Evolutionary conservation across 35 echinoderm and acorn worm species (phyloP).

Genomic region (Lytechinus variegatus): DNA sequence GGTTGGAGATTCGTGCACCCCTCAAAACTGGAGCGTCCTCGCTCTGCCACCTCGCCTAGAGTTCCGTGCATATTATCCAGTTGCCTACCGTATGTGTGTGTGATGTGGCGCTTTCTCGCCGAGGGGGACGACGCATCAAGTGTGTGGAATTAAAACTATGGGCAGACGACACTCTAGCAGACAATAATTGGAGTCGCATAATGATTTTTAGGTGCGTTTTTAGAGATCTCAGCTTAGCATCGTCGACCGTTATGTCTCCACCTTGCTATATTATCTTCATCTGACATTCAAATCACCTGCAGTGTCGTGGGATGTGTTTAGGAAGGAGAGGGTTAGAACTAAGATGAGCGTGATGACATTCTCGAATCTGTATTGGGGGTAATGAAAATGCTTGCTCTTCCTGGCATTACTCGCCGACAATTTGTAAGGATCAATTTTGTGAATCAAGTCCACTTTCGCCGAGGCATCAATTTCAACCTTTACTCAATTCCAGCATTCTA

Average conservation of each 20-base stretch:
- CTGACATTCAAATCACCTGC: background rate
- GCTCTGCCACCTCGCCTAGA: background rate
- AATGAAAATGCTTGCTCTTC: background rate
- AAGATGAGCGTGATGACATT: too few relatives aligned
- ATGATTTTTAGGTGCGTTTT: slow-evolving; percentile 11
- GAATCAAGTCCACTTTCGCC: background rate
- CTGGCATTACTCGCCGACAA: background rate
- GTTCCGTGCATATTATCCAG: background rate
- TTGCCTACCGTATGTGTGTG: background rate
- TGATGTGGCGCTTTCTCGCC: background rate
- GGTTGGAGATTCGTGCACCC: background rate
- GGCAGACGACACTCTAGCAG: background rate
- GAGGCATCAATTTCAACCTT: background rate
- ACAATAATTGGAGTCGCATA: background rate
- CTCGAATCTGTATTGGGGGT: background rate
- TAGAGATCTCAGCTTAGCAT: background rate
- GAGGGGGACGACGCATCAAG: background rate
- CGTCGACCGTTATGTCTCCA: background rate
- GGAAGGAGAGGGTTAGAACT: too few relatives aligned
- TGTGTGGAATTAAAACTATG: background rate
- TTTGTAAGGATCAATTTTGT: background rate
- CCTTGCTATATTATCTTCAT: background rate
- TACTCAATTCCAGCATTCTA: background rate
- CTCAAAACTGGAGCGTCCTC: background rate
- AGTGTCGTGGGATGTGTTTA: background rate